A percentile compares a stretch with the other conserved stretches of the same genome.
Evolutionary conservation across 2,113 vertebrate genomes (phyloP).

Genomic region (Orcinus orca): DNA sequence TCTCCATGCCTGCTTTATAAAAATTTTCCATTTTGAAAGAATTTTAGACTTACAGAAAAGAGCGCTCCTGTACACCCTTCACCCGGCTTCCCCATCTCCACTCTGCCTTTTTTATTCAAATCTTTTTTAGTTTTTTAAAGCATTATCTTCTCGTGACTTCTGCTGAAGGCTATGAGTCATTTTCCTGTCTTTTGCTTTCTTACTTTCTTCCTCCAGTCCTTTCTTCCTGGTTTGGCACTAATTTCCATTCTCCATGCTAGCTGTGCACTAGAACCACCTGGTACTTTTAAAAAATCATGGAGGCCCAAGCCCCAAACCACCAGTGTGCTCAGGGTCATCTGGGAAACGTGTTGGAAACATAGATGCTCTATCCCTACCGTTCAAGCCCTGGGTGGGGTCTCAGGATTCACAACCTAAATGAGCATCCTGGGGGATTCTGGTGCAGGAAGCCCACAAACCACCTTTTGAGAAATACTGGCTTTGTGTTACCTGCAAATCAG

Average conservation of each 20-base stretch:
- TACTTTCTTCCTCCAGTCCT: not conserved
- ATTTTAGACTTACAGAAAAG: not conserved
- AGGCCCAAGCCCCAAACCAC: not conserved
- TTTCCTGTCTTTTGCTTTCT: not conserved
- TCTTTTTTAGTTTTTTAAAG: not conserved
- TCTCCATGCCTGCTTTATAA: not conserved
- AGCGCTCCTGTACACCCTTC: not conserved
- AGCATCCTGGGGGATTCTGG: not conserved
- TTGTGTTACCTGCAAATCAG: not conserved
- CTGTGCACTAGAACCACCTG: not conserved
- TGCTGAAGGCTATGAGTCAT: not conserved
- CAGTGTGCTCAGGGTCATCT: rapidly evolving
- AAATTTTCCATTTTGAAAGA: not conserved
- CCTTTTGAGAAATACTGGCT: not conserved
- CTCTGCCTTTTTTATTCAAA: not conserved
- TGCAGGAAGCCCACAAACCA: not conserved
- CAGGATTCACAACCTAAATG: not conserved
- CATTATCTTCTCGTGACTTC: not conserved
- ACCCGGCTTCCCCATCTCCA: not conserved
- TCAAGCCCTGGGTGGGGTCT: not conserved
- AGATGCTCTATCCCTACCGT: not conserved
- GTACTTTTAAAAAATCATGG: not conserved
- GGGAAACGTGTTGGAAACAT: not conserved
- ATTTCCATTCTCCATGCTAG: rapidly evolving
- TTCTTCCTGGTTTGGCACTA: not conserved